These are phyloP conservation scores for Globodera rostochiensis DNA, from an alignment of 1,140 invertebrate species.

Conservation along the genomic window DNA sequence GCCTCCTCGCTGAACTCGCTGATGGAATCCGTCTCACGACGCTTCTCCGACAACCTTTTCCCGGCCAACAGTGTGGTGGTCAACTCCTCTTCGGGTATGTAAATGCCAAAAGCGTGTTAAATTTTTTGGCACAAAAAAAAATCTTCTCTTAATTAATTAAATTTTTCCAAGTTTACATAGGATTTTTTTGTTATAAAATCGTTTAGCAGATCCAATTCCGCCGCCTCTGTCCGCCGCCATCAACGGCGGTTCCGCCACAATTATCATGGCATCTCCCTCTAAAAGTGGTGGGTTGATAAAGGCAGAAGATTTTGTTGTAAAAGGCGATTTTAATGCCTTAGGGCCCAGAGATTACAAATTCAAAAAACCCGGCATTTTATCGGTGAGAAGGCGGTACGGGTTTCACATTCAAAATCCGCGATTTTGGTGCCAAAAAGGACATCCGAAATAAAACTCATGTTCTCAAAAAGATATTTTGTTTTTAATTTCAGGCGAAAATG, in stretches of 20 bases:
- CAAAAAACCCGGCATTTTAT: no score
- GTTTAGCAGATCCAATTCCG: not conserved
- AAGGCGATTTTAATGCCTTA: no score
- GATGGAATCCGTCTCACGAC: slow-evolving; percentile 58
- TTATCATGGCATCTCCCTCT: not conserved
- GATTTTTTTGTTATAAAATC: no score
- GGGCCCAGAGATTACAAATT: no score
- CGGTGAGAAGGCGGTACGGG: no score
- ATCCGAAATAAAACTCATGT: not conserved
- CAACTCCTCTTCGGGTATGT: not conserved
- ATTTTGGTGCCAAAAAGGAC: not conserved
- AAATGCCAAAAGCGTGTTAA: no score
- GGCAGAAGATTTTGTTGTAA: no score
- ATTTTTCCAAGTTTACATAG: no score
- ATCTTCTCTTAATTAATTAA: no score
- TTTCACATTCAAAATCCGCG: no score
- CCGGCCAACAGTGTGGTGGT: slow-evolving; percentile 12
- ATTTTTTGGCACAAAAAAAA: no score
- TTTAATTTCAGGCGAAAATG: not conserved
- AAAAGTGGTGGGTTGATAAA: not conserved
- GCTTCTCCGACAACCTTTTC: slow-evolving; percentile 59
- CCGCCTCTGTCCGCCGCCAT: not conserved
- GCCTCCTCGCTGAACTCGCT: slow-evolving; percentile 44
- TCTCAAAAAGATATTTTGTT: not conserved
- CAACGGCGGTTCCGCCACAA: not conserved